Conservation (phyloP, 2,888 invertebrate genomes). For the Imbricaverruca yamaguchii region DNA sequence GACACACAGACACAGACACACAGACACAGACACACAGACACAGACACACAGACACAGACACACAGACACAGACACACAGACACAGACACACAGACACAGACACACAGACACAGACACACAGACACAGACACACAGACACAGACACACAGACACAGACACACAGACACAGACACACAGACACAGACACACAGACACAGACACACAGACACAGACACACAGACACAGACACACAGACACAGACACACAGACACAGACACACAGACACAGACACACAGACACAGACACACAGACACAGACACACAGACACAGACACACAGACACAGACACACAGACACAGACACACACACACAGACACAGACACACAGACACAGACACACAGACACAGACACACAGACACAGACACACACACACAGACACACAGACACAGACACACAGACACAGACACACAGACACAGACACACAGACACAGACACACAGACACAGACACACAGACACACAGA, state of each 20-base stretch:
- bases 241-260: background rate
- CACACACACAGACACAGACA: background rate
- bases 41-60: slow-evolving; percentile 1
- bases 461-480: background rate
- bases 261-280: background rate
- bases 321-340: background rate
- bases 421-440: background rate
- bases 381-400: background rate
- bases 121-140: background rate
- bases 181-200: background rate
- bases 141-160: background rate
- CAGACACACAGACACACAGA: background rate
- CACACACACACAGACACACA: background rate
- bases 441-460: background rate
- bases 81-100: background rate
- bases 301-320: background rate
- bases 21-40: background rate
- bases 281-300: background rate
- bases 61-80: background rate
- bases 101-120: background rate
- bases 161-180: background rate
- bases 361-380: background rate
- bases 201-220: background rate
- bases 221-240: background rate
- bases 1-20: background rate